phyloP scores from a whole-genome alignment of 2,113 vertebrate genomes.

The Spheniscus mendiculus region DNA sequence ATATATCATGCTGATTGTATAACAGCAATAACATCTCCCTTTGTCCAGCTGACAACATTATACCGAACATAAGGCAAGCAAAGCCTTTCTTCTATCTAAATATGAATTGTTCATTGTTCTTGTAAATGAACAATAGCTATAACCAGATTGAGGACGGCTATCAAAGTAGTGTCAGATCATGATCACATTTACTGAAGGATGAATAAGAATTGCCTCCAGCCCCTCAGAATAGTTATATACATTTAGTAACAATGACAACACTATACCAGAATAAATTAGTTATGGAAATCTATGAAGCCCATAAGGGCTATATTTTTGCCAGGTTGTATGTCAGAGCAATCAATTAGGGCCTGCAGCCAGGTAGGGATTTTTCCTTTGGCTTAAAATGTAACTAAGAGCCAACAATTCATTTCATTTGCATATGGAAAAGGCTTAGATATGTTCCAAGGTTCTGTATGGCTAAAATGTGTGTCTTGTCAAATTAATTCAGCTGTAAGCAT shows the following conservation, averaged over 20 bases:
- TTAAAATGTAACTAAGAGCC: background rate
- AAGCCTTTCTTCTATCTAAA: background rate
- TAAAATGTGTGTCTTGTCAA: background rate
- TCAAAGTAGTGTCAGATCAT: background rate
- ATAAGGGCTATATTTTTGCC: background rate
- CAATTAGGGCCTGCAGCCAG: background rate
- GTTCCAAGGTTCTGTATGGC: background rate
- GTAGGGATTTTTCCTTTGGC: background rate
- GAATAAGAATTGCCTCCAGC: background rate
- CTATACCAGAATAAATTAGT: background rate
- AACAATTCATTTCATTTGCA: background rate
- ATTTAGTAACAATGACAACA: background rate
- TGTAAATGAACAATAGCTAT: background rate
- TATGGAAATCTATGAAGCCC: background rate
- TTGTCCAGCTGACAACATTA: background rate
- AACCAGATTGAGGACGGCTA: background rate
- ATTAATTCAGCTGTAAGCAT: constrained; percentile 1
- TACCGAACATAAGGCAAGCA: background rate
- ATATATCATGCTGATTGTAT: background rate
- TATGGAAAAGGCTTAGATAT: background rate
- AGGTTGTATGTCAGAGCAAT: background rate
- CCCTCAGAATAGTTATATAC: background rate
- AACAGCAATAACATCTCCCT: background rate
- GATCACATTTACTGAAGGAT: background rate
- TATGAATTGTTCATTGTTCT: background rate